phyloP scores from a whole-genome alignment of 2,113 vertebrate species.

The Podilymbus podiceps region DNA sequence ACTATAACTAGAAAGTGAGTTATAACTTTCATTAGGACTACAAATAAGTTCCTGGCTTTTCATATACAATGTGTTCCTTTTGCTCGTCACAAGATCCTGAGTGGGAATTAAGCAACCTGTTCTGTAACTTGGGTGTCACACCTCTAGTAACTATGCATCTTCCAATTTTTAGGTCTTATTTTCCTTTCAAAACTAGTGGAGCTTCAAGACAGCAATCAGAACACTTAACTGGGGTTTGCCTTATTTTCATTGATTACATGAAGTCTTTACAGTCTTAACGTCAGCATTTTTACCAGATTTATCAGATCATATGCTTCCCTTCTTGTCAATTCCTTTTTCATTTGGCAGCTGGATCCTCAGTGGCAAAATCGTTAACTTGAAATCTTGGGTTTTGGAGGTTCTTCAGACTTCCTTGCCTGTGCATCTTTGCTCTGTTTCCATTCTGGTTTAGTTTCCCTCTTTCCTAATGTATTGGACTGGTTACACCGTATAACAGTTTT shows the following conservation, averaged over 20 bases:
- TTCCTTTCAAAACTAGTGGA: background rate
- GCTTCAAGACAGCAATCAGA: background rate
- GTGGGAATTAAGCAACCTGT: background rate
- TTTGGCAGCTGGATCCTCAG: background rate
- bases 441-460: background rate
- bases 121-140: background rate
- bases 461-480: background rate
- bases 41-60: background rate
- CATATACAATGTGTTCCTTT: background rate
- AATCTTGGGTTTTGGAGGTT: background rate
- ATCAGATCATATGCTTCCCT: background rate
- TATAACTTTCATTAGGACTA: background rate
- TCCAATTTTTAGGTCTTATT: background rate
- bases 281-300: background rate
- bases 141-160: background rate
- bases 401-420: background rate
- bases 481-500: background rate
- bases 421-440: background rate
- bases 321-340: background rate
- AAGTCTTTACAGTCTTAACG: rapidly evolving
- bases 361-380: background rate
- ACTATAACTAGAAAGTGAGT: too few relatives aligned
- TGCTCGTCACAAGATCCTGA: background rate
- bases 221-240: rapidly evolving
- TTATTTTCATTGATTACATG: background rate